phyloP scores from a whole-genome alignment of 2,113 vertebrate genomes.

The Zosterops hypoxanthus region DNA sequence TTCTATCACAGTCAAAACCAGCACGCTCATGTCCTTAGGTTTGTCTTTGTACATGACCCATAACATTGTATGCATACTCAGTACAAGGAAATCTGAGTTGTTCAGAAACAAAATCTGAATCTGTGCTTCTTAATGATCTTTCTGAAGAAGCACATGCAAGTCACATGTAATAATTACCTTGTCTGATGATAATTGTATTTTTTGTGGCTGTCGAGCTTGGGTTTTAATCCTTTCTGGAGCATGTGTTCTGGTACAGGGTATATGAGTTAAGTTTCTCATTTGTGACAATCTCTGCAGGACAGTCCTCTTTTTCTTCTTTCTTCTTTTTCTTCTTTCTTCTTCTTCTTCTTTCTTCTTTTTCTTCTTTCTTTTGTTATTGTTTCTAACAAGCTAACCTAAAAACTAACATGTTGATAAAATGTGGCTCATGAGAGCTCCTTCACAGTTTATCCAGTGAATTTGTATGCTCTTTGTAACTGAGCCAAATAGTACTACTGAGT shows the following conservation, averaged over 20 bases:
- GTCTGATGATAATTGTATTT: background rate
- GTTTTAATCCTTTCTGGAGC: background rate
- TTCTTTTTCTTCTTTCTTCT: too few relatives aligned
- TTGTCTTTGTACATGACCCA: background rate
- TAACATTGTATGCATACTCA: background rate
- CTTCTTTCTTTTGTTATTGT: too few relatives aligned
- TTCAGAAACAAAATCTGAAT: background rate
- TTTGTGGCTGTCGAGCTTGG: background rate
- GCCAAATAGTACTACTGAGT: background rate
- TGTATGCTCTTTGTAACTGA: background rate
- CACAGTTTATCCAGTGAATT: background rate
- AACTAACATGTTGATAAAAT: background rate
- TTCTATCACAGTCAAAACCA: background rate
- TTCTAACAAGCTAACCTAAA: background rate
- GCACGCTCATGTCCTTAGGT: background rate
- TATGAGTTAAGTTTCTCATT: background rate
- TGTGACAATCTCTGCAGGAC: background rate
- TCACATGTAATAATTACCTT: background rate
- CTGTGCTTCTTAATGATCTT: background rate
- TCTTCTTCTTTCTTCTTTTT: too few relatives aligned
- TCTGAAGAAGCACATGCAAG: background rate
- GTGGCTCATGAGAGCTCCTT: background rate
- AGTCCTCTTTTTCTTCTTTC: background rate
- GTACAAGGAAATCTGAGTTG: background rate
- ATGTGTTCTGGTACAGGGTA: background rate